Evolutionary conservation across 2,888 invertebrate genomes (phyloP).

Genomic region (Neoaliturus tenellus): DNA sequence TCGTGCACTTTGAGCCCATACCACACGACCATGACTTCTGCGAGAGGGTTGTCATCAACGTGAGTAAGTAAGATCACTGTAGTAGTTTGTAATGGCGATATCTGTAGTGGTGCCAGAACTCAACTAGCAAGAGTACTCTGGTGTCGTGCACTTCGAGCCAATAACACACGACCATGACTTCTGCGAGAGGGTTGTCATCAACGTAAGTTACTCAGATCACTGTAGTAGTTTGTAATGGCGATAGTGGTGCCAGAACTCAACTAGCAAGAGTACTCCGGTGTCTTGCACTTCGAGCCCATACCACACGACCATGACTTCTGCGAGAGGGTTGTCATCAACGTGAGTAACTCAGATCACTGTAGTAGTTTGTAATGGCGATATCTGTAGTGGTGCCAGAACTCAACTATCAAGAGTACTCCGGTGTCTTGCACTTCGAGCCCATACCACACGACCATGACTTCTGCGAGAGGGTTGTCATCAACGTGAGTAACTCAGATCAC

Average conservation of each 20-base stretch:
- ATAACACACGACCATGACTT: constrained; percentile 98
- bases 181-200: constrained; percentile 97
- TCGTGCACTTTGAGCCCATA: constrained; percentile 96
- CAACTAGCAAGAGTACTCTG: constrained; percentile 88
- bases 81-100: too few relatives aligned
- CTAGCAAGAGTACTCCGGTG: constrained; percentile 89
- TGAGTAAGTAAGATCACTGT: too few relatives aligned
- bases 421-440: constrained; percentile 96
- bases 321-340: constrained; percentile 97
- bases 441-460: constrained; percentile 98
- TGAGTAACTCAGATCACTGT: too few relatives aligned
- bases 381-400: too few relatives aligned
- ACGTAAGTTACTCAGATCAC: too few relatives aligned
- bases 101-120: too few relatives aligned
- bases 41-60: constrained; percentile 97
- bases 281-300: constrained; percentile 96
- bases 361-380: too few relatives aligned
- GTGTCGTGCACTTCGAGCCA: constrained; percentile 96
- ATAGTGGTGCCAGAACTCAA: constrained; percentile 97
- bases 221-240: too few relatives aligned
- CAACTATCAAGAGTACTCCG: constrained; percentile 93
- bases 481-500: too few relatives aligned
- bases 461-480: constrained; percentile 97
- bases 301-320: constrained; percentile 98
- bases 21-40: constrained; percentile 98